Base-by-base conservation (phyloP, 2,888 invertebrate genomes). In the Drosophila niveifrons region DNA sequence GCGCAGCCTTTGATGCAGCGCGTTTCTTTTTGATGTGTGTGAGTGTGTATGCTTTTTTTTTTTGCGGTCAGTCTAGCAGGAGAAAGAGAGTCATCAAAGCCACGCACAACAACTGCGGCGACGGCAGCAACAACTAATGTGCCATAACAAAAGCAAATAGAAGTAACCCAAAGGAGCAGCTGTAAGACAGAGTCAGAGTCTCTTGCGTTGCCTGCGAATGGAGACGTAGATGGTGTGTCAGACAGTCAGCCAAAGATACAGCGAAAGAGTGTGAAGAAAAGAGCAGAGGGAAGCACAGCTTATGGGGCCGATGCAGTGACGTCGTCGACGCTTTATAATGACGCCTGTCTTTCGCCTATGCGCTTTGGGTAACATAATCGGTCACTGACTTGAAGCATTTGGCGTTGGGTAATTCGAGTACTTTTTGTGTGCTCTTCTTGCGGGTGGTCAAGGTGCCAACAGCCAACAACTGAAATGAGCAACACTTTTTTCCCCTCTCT, bases 281-380 rank as follows among this genome's bases (percentile, higher is more conserved):
- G 8, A 15, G 23, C 3, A 31, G 41, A 3, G 3, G 34, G 31
- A 23, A 51, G 56, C 47, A 65, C 68, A 41, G 73, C 70, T 77
- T 77, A 80, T 73, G 79, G 62, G 76, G 64, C 75, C 72, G 81
- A 72, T n/a, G n/a, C 53, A 41, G 73, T 51, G 75, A 70, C 51
- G 58, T 15, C 67, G 58, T 28, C 59, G 53, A 61, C 39, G 82
- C 74, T 85, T 68, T 81, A 85, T 82, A 85, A 82, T 82, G 82
- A 82, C 82, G 83, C 70, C 82, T 86, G 87, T 87, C 82, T 74
- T 69, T 72, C 59, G 74, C 68, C 75, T 66, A 68, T 82, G 77
- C 78, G 82, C 89, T 86, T 88, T 78, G 87, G 89, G 86, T 87
- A 89, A 89, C 84, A 89, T 87, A 87, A 87, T 87, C 86, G 86